Evolutionary conservation across 2,888 invertebrate species (phyloP).

Genomic region (Campaea margaritaria): DNA sequence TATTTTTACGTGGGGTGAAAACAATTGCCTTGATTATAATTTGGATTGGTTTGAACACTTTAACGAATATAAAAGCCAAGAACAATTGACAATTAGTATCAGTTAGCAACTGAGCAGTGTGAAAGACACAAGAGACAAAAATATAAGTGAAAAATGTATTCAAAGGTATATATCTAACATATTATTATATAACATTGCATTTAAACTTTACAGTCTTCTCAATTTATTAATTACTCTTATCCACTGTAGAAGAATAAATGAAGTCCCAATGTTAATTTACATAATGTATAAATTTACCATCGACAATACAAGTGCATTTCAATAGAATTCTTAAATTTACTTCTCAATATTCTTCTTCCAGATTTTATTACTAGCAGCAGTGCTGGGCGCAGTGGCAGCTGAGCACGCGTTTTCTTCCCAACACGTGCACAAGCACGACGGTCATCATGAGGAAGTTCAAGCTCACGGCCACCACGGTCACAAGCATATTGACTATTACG

Average conservation of each 20-base stretch:
- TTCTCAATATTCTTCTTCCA: no score
- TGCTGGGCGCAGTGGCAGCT: constrained; percentile 39
- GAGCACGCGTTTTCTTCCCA: constrained; percentile 52
- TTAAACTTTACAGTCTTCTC: no score
- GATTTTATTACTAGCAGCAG: constrained; percentile 35
- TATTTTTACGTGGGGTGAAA: constrained; percentile 44
- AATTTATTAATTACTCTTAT: no score
- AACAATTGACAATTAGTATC: constrained; percentile 43
- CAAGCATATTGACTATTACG: constrained; percentile 29
- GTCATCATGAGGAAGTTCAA: constrained; percentile 42
- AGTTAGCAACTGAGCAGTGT: constrained; percentile 41
- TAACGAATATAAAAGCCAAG: constrained; percentile 54
- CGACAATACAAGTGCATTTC: no score
- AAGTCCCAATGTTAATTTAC: no score
- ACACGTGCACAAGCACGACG: constrained; percentile 51
- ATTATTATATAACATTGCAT: no score
- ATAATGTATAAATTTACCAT: no score
- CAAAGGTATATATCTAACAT: constrained; percentile 40
- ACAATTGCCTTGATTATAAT: constrained; percentile 45
- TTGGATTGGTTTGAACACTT: constrained; percentile 27
- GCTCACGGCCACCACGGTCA: constrained; percentile 14
- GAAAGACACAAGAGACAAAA: constrained; percentile 21
- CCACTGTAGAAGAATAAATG: no score
- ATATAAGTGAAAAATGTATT: constrained; percentile 43
- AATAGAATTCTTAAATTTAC: no score